Percentiles rank a stretch among this genome's conserved stretches.
Conservation (phyloP, 2,113 vertebrate genomes). For the Menidia beryllina region DNA sequence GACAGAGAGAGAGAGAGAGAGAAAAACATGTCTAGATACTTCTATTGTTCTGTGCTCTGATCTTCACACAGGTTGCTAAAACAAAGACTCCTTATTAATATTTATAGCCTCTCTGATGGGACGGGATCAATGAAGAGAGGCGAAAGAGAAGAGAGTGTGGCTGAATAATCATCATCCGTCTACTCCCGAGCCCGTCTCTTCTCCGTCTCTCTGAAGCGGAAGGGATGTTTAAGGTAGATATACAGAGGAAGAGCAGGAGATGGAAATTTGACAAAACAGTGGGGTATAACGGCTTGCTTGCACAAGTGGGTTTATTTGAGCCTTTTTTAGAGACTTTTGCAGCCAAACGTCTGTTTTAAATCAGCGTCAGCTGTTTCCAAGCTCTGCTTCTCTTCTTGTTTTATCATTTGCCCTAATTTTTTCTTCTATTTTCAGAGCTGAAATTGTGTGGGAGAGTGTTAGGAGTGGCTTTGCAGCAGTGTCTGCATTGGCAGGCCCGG, state of each 20-base stretch:
- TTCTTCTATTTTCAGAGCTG: conserved; percentile 42
- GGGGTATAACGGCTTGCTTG: conserved; percentile 29
- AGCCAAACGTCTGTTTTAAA: conserved; percentile 28
- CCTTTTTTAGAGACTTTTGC: neutral
- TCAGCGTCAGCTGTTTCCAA: neutral
- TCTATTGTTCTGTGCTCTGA: conserved; percentile 75
- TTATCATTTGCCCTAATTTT: conserved; percentile 41
- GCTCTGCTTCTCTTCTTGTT: conserved; percentile 45
- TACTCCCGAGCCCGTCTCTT: conserved; percentile 52
- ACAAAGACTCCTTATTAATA: conserved; percentile 82
- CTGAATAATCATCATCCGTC: conserved; percentile 80
- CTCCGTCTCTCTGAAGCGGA: conserved; percentile 69
- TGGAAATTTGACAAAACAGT: conserved; percentile 43
- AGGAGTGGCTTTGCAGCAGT: conserved; percentile 48
- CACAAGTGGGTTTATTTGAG: conserved; percentile 3
- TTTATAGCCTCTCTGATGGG: conserved; percentile 79
- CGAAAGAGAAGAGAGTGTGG: conserved; percentile 59
- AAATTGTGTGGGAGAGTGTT: conserved; percentile 53
- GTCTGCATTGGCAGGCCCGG: conserved; percentile 65
- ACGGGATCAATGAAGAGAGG: conserved; percentile 77
- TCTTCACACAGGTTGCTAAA: conserved; percentile 83
- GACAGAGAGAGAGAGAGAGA: conserved; percentile 12
- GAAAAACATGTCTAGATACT: conserved; percentile 72
- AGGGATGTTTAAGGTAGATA: conserved; percentile 58
- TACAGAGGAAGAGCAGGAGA: conserved; percentile 28